phyloP scores from a whole-genome alignment of 1,140 invertebrate genomes.

The Cherax destructor region DNA sequence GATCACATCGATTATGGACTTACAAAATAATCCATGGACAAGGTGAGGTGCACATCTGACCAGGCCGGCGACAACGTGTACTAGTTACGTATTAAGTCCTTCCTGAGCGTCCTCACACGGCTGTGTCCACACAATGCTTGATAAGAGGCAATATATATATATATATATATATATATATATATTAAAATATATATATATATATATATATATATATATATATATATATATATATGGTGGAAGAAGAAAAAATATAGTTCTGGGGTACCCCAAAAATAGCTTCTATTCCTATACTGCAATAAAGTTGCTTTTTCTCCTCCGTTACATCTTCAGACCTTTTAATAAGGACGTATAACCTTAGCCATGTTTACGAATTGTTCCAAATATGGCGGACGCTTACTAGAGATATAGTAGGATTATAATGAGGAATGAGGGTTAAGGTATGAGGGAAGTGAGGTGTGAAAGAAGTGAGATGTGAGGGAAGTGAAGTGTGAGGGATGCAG shows the following conservation, averaged over 20 bases:
- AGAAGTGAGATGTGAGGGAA: neutral
- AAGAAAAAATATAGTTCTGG: too few relatives aligned
- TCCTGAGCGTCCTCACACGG: neutral
- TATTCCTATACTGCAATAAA: too few relatives aligned
- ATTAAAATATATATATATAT: too few relatives aligned
- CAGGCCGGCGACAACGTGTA: neutral
- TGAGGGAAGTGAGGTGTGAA: slow-evolving; percentile 3
- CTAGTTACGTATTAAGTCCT: neutral
- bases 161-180: too few relatives aligned
- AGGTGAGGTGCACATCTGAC: neutral
- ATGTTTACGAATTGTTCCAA: neutral
- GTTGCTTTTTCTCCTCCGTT: too few relatives aligned
- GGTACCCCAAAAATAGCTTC: too few relatives aligned
- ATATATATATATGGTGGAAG: too few relatives aligned
- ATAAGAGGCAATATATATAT: neutral
- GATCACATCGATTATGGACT: neutral
- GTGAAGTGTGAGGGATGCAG: neutral
- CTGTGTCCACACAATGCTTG: neutral
- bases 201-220: too few relatives aligned
- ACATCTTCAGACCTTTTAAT: too few relatives aligned
- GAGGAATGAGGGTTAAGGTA: neutral
- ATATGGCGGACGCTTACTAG: neutral
- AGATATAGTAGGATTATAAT: neutral
- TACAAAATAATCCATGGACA: slow-evolving; percentile 1
- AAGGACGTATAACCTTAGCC: too few relatives aligned